Conservation (phyloP, 2,113 vertebrate species). For the Zootoca vivipara region DNA sequence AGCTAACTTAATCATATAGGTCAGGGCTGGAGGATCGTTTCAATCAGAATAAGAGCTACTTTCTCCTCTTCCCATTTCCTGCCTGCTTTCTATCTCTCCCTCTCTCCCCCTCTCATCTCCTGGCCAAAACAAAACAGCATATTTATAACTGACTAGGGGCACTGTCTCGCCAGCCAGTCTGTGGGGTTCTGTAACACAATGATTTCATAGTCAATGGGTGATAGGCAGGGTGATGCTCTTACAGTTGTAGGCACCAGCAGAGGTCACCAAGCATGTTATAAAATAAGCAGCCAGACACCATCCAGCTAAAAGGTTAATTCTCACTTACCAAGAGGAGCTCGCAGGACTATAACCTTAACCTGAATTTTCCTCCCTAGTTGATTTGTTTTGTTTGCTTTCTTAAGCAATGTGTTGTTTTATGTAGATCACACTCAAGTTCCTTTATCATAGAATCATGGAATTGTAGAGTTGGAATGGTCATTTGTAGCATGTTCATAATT, state of each 20-base stretch:
- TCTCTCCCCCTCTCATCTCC: neutral
- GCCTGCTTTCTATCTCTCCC: neutral
- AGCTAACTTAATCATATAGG: neutral
- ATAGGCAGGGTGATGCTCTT: conserved; percentile 17
- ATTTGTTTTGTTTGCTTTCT: neutral
- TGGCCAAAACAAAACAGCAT: conserved; percentile 26
- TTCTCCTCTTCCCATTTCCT: conserved; percentile 7
- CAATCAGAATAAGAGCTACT: neutral
- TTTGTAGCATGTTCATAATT: neutral
- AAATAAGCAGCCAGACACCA: conserved; percentile 11
- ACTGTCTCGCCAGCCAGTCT: conserved; percentile 22
- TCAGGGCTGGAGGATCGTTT: neutral
- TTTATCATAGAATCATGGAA: neutral
- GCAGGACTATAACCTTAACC: neutral
- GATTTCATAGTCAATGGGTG: conserved; percentile 40
- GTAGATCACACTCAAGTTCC: neutral
- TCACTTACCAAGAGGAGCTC: neutral
- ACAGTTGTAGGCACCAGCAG: conserved; percentile 31
- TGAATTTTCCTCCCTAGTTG: neutral
- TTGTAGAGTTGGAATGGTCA: too few species aligned
- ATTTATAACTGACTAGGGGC: conserved; percentile 37
- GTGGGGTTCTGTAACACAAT: conserved; percentile 10
- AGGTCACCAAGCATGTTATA: conserved; percentile 28
- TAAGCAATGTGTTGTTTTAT: neutral
- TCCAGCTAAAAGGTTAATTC: neutral